Evolutionary conservation across 2,797 vertebrate genomes (phyloP).

Genomic region (Scleropages formosus): DNA sequence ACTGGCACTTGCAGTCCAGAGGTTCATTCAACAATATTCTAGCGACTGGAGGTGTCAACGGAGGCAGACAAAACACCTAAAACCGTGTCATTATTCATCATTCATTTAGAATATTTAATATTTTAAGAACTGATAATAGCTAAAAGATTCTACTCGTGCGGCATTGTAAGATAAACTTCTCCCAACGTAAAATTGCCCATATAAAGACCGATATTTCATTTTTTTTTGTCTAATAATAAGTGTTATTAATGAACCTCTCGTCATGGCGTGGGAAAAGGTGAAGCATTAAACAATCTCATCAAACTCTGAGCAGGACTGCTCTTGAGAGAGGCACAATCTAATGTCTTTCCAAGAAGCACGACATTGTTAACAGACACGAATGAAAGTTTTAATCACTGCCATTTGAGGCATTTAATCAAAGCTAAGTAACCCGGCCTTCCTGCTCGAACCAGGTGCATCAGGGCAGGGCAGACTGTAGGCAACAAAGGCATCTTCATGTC

Average conservation of each 20-base stretch:
- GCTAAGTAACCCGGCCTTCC: slow-evolving; percentile 41
- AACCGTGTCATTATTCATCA: no score
- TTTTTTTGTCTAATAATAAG: slow-evolving; percentile 46
- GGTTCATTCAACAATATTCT: no score
- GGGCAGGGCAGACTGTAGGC: slow-evolving; percentile 36
- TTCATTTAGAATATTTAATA: no score
- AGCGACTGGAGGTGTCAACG: no score
- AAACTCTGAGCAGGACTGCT: slow-evolving; percentile 28
- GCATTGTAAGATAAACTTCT: slow-evolving; percentile 44
- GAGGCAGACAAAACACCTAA: no score
- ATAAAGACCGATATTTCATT: slow-evolving; percentile 39
- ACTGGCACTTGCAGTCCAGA: no score
- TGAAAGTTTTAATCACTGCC: slow-evolving; percentile 30
- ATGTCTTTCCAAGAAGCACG: slow-evolving; percentile 36
- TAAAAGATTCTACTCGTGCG: no score
- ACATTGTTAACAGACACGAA: slow-evolving; percentile 31
- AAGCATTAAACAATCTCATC: slow-evolving; percentile 41
- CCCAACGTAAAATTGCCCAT: slow-evolving; percentile 41
- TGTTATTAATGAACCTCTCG: slow-evolving; percentile 54
- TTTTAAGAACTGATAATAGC: no score
- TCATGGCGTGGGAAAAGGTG: slow-evolving; percentile 44
- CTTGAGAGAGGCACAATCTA: slow-evolving; percentile 24
- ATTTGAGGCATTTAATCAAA: slow-evolving; percentile 40
- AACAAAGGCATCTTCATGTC: slow-evolving; percentile 36
- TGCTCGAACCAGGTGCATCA: slow-evolving; percentile 39